phyloP scores from a whole-genome alignment of 2,888 invertebrate genomes.

The Andrena praecox region DNA sequence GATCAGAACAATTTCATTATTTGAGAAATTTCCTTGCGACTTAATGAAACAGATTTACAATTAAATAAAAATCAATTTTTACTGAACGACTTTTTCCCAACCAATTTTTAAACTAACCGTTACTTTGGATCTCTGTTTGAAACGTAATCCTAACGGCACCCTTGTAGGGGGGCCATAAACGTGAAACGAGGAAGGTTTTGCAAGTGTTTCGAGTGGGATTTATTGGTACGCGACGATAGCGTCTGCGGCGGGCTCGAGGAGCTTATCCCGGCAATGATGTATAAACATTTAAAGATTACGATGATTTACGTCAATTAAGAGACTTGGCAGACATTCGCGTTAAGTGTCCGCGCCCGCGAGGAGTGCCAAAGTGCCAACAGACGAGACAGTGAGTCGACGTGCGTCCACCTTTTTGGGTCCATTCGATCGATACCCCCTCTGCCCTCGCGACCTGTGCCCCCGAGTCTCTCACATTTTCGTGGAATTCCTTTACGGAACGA shows the following conservation, averaged over 20 bases:
- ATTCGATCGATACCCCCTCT: slow-evolving; percentile 17
- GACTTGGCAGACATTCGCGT: slow-evolving; percentile 48
- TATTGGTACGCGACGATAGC: neutral
- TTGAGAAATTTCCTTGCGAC: too few relatives aligned
- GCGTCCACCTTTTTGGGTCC: slow-evolving; percentile 39
- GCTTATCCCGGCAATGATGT: slow-evolving; percentile 7
- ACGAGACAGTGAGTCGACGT: slow-evolving; percentile 51
- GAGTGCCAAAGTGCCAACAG: slow-evolving; percentile 51
- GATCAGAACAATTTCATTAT: too few relatives aligned
- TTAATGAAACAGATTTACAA: too few relatives aligned
- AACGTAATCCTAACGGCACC: too few relatives aligned
- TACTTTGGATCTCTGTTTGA: too few relatives aligned
- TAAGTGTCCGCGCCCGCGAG: slow-evolving; percentile 20
- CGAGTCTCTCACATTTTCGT: neutral
- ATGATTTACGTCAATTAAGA: slow-evolving; percentile 51
- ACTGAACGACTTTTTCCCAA: too few relatives aligned
- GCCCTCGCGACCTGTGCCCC: neutral
- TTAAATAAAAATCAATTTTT: too few relatives aligned
- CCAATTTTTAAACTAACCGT: too few relatives aligned
- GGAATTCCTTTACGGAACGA: too few relatives aligned
- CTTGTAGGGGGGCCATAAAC: too few relatives aligned
- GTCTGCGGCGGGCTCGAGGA: neutral
- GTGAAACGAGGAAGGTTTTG: too few relatives aligned
- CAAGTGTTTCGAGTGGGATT: too few relatives aligned
- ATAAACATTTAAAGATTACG: slow-evolving; percentile 38